phyloP scores from a whole-genome alignment of 1,140 invertebrate species.

The Holotrichia oblita region DNA sequence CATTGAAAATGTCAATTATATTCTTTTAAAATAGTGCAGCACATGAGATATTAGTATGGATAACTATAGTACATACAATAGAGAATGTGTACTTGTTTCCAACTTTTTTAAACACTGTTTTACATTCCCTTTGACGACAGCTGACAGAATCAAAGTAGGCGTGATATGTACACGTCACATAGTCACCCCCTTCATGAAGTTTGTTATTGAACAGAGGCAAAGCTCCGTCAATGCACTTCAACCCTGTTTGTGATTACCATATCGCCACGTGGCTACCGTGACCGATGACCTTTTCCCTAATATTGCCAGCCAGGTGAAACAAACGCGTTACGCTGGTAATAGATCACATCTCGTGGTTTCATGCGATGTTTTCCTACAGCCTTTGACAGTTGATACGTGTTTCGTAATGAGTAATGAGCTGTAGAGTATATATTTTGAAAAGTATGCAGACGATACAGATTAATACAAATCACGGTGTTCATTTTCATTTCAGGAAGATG shows the following conservation, averaged over 20 bases:
- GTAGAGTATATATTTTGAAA: too few relatives aligned
- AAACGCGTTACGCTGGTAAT: background rate
- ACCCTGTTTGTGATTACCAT: conserved; percentile 20
- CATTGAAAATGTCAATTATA: background rate
- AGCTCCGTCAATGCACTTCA: background rate
- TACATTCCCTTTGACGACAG: background rate
- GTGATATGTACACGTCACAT: conserved; percentile 3
- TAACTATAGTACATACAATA: background rate
- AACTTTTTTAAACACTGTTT: conserved; percentile 4
- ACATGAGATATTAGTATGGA: too few relatives aligned
- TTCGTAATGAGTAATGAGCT: too few relatives aligned
- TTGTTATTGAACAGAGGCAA: background rate
- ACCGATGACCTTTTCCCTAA: conserved; percentile 26
- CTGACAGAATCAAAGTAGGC: conserved; percentile 27
- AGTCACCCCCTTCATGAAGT: background rate
- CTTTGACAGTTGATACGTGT: background rate
- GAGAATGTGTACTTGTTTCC: background rate
- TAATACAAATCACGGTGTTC: too few relatives aligned
- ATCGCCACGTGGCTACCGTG: conserved; percentile 11
- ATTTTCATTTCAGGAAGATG: too few relatives aligned
- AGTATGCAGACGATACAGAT: too few relatives aligned
- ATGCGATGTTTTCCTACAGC: background rate
- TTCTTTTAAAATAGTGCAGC: too few relatives aligned
- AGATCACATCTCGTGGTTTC: background rate
- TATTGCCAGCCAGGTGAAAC: background rate